These are phyloP conservation scores for Scylla paramamosain DNA, from an alignment of 1,140 invertebrate genomes.

Conservation along the genomic window DNA sequence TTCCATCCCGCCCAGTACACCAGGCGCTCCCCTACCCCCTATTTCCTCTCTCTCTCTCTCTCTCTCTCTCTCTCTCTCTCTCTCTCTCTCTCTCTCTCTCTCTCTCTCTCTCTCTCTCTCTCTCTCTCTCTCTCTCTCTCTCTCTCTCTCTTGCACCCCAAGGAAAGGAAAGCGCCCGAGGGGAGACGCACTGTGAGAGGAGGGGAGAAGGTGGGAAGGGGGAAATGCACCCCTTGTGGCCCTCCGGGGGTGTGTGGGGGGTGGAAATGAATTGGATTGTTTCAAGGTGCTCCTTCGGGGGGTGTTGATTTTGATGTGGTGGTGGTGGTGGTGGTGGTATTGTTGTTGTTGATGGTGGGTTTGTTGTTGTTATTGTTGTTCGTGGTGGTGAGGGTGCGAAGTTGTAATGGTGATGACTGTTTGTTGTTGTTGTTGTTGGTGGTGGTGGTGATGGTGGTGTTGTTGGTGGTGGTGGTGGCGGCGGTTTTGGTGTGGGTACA, in stretches of 20 bases:
- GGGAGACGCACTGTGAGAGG: background rate
- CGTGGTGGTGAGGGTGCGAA: background rate
- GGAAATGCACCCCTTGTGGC: background rate
- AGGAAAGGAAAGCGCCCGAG: background rate
- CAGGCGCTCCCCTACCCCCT: background rate
- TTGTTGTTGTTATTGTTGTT: background rate
- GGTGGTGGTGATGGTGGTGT: background rate
- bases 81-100: conserved; percentile 20
- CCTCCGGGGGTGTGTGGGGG: background rate
- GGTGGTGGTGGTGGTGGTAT: background rate
- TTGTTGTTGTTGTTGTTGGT: background rate
- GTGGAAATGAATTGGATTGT: background rate
- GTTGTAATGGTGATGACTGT: background rate
- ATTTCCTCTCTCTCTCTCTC: background rate
- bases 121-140: no score
- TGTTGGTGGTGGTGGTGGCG: no score
- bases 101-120: background rate
- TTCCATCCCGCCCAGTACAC: background rate
- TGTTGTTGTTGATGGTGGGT: background rate
- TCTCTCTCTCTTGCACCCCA: background rate
- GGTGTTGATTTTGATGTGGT: conserved; percentile 1
- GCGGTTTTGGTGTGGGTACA: no score
- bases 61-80: background rate
- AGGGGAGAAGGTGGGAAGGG: background rate
- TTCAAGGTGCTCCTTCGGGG: background rate